A percentile compares a stretch with the other conserved stretches of the same genome.
Evolutionary conservation across 2,888 invertebrate genomes (phyloP).

Genomic region (Diaperis boleti): DNA sequence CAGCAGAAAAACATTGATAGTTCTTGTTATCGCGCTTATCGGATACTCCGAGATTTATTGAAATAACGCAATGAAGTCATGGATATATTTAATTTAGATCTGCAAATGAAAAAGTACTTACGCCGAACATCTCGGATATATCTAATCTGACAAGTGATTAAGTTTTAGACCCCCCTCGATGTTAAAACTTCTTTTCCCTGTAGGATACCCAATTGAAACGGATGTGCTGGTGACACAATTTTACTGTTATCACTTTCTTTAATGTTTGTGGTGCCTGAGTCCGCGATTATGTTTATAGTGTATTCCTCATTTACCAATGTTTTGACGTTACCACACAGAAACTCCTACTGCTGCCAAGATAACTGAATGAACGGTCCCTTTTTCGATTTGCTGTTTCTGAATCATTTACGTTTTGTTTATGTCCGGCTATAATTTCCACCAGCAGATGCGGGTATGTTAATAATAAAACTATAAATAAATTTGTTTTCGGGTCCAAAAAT

Average conservation of each 20-base stretch:
- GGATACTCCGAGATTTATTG: constrained; percentile 8
- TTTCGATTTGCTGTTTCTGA: constrained; percentile 16
- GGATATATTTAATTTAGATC: constrained; percentile 21
- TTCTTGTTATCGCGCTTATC: constrained; percentile 11
- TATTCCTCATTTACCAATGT: constrained; percentile 4
- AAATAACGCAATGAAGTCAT: constrained; percentile 22
- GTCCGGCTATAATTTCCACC: constrained; percentile 35
- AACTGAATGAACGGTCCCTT: constrained; percentile 19
- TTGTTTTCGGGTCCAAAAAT: constrained; percentile 23
- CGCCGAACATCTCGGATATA: not conserved
- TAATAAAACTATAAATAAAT: constrained; percentile 36
- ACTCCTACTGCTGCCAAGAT: not conserved
- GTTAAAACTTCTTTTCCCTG: constrained; percentile 10
- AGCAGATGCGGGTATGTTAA: constrained; percentile 37
- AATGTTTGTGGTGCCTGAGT: not conserved
- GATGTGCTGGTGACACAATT: constrained; percentile 15
- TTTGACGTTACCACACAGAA: constrained; percentile 4
- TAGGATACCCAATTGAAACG: too few species aligned
- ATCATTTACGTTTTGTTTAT: constrained; percentile 40
- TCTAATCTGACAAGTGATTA: not conserved
- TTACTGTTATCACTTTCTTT: constrained; percentile 10
- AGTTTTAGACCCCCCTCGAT: constrained; percentile 1
- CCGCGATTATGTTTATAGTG: constrained; percentile 4
- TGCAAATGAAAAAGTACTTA: constrained; percentile 14
- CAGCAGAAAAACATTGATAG: constrained; percentile 13